Evolutionary conservation across 2,113 vertebrate species (phyloP).

Genomic region (Hyla sarda): DNA sequence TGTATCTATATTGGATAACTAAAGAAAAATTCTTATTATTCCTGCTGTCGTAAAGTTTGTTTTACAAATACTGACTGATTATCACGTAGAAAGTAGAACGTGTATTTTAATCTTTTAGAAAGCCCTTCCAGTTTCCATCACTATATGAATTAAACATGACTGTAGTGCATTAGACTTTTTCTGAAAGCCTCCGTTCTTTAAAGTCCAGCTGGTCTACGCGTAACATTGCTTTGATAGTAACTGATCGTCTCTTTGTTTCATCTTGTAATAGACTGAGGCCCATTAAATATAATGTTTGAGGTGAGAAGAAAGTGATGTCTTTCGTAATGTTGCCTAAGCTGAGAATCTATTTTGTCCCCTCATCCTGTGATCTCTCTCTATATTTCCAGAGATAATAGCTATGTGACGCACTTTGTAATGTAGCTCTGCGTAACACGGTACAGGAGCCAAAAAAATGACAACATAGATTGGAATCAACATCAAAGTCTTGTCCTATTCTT

Average conservation of each 20-base stretch:
- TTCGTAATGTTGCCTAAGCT: neutral
- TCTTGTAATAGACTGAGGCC: neutral
- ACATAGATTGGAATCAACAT: neutral
- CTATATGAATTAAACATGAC: constrained; percentile 20
- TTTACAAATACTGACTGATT: too few species aligned
- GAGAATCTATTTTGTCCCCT: neutral
- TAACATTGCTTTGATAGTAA: neutral
- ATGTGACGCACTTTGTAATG: constrained; percentile 42
- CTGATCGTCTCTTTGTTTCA: neutral
- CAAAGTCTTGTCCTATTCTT: neutral
- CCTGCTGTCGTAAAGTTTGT: too few species aligned
- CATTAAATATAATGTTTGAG: neutral
- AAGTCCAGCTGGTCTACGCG: neutral
- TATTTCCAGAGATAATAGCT: neutral
- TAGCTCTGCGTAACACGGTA: neutral
- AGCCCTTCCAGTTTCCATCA: neutral
- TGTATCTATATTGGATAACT: too few species aligned
- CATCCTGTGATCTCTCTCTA: neutral
- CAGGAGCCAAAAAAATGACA: neutral
- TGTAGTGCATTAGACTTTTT: neutral
- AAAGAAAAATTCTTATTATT: neutral
- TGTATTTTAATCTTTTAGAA: neutral
- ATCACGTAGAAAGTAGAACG: neutral
- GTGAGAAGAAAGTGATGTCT: neutral
- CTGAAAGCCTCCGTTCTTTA: too few species aligned